A percentile compares a stretch with the other conserved stretches of the same genome.
phyloP scores from a whole-genome alignment of 2,888 invertebrate genomes.

The Ectobius pallidus region DNA sequence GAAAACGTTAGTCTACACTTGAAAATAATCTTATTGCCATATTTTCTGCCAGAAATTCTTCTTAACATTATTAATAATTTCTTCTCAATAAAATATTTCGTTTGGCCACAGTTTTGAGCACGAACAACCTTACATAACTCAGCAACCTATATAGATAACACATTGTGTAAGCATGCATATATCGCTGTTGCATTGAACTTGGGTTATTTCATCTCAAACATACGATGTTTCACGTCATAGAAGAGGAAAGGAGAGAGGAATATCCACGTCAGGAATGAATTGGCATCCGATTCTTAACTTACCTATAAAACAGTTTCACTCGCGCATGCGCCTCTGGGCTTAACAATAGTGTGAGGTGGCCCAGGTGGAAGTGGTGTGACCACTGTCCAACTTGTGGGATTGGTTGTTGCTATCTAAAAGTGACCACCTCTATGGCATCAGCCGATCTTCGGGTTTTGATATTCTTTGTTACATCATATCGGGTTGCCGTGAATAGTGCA shows the following conservation, averaged over 20 bases:
- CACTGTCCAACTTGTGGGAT: neutral
- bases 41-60: no score
- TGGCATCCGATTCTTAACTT: neutral
- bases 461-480: no score
- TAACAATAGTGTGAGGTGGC: neutral
- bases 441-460: neutral
- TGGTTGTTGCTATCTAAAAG: neutral
- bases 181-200: neutral
- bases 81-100: no score
- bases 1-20: no score
- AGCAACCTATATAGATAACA: neutral
- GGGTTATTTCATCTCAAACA: neutral
- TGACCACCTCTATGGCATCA: constrained; percentile 14
- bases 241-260: neutral
- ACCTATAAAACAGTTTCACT: neutral
- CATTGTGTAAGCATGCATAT: neutral
- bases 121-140: neutral
- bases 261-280: neutral
- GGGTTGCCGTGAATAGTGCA: no score
- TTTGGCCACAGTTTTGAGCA: no score
- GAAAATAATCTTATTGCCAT: no score
- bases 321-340: neutral
- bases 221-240: constrained; percentile 8
- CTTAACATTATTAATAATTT: no score
- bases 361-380: constrained; percentile 12